These are phyloP conservation scores for Formica aserva DNA, from an alignment of 2,888 invertebrate species.

Conservation along the genomic window DNA sequence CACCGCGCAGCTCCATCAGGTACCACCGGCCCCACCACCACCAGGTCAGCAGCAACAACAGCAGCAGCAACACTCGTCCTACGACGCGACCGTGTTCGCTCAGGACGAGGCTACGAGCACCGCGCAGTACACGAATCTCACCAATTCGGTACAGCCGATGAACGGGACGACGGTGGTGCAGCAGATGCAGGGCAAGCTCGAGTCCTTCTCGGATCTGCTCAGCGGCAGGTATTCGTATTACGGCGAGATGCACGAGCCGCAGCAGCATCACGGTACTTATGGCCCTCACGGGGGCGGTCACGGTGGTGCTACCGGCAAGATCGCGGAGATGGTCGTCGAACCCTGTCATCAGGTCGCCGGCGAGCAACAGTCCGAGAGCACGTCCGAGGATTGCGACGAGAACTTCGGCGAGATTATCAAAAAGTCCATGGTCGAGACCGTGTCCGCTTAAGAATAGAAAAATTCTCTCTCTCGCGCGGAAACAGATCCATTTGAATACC, in stretches of 20 bases:
- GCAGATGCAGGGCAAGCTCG: constrained; percentile 88
- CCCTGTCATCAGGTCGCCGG: constrained; percentile 63
- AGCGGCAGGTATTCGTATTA: constrained; percentile 87
- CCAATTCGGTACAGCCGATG: constrained; percentile 87
- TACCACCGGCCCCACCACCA: background rate
- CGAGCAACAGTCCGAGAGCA: constrained; percentile 63
- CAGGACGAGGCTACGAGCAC: constrained; percentile 86
- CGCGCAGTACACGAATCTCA: constrained; percentile 89
- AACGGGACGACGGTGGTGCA: constrained; percentile 78
- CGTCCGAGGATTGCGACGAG: constrained; percentile 87
- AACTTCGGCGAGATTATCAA: constrained; percentile 97
- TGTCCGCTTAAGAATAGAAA: constrained; percentile 89
- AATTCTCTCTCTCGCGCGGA: constrained; percentile 3
- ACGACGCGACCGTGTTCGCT: constrained; percentile 76
- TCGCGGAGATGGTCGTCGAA: constrained; percentile 64
- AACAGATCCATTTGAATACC: background rate
- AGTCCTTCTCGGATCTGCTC: constrained; percentile 90
- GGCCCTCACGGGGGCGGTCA: constrained; percentile 42
- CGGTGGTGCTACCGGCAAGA: constrained; percentile 59
- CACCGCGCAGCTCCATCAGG: constrained; percentile 31
- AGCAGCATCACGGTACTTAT: constrained; percentile 75
- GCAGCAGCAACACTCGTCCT: constrained; percentile 61
- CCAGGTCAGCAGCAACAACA: background rate
- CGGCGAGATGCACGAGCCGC: constrained; percentile 79
- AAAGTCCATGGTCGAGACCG: constrained; percentile 96